Conservation (phyloP, 2,113 vertebrate species). For the Thalassoma bifasciatum region DNA sequence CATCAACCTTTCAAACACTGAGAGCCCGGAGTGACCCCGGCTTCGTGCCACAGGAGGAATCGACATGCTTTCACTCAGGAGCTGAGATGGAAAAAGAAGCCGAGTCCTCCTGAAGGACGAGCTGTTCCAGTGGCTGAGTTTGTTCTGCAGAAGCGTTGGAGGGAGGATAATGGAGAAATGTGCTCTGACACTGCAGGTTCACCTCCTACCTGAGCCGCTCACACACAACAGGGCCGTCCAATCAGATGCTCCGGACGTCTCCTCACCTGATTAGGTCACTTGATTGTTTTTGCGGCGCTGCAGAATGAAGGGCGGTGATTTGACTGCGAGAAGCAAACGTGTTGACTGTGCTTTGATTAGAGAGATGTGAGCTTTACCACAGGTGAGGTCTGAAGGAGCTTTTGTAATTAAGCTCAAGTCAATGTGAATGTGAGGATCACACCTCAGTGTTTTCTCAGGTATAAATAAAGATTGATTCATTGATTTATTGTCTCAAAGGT, state of each 20-base stretch:
- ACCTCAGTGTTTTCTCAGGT: background rate
- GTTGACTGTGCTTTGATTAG: constrained; percentile 18
- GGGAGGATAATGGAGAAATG: constrained; percentile 35
- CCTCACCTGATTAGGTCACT: constrained; percentile 57
- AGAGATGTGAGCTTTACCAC: background rate
- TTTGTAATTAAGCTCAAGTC: background rate
- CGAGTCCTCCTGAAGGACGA: constrained; percentile 21
- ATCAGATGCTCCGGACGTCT: constrained; percentile 23
- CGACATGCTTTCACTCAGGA: constrained; percentile 2
- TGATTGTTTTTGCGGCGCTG: constrained; percentile 47
- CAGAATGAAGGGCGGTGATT: constrained; percentile 8
- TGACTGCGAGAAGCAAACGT: constrained; percentile 28
- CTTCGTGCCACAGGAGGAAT: background rate
- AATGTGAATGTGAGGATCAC: background rate
- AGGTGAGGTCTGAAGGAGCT: background rate
- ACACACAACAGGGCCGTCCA: constrained; percentile 24
- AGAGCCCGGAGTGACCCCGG: constrained; percentile 6
- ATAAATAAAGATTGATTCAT: background rate
- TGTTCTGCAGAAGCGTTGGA: constrained; percentile 6
- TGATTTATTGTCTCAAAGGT: background rate
- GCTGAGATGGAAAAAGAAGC: constrained; percentile 20
- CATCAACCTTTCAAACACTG: constrained; percentile 6
- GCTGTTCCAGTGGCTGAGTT: constrained; percentile 13
- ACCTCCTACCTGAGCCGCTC: constrained; percentile 24
- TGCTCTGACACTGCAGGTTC: constrained; percentile 27